Base-by-base conservation (phyloP, 2,797 vertebrate species). In the Hyperoplus immaculatus region DNA sequence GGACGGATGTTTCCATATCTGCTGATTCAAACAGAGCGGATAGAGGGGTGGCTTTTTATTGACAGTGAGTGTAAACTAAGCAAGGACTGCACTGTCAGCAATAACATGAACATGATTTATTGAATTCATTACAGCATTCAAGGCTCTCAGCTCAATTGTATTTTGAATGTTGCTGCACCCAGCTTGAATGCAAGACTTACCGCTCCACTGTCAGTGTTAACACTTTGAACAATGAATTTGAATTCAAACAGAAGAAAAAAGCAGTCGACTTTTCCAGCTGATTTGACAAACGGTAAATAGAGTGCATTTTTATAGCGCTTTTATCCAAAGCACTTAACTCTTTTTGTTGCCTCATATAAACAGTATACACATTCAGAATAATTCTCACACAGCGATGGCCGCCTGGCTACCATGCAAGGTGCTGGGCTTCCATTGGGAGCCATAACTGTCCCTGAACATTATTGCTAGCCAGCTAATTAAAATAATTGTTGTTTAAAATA, bases 1-100 rank as follows among this genome's bases (percentile, higher is more conserved):
- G n/a, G 66, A 58, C 41, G 81, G 18, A 60, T 55, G 46, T 60
- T 29, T 72, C 15, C 21, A 18, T 49, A 69, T 50, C n/a, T 64
- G 71, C 75, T 79, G 72, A 81, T 66, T 69, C n/a, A 41, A 41
- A 72, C 50, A 43, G 16, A 77, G 18, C 1, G 8, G 1, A 16
- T 2, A 14, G 4, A 21, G 15, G 15, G 55, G 16, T 8, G 56
- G 41, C 12, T 16, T 13, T n/a, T 51, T 39, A 39, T 14, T 18
- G 9, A 55, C 45, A 21, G 46, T 57, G 65, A 47, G 36, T 68
- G 51, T 16, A 36, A 29, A 46, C 36, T 12, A 45, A 59, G 14
- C 11, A 41, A 64, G 41, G 50, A n/a, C 60, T 56, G 63, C 59
- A 13, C 5, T 41, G 39, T 68, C 58, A 66, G 50, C 59, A 14